A percentile compares a stretch with the other conserved stretches of the same genome.
Conservation (phyloP, 2,113 vertebrate species). For the Microtus montanus region DNA sequence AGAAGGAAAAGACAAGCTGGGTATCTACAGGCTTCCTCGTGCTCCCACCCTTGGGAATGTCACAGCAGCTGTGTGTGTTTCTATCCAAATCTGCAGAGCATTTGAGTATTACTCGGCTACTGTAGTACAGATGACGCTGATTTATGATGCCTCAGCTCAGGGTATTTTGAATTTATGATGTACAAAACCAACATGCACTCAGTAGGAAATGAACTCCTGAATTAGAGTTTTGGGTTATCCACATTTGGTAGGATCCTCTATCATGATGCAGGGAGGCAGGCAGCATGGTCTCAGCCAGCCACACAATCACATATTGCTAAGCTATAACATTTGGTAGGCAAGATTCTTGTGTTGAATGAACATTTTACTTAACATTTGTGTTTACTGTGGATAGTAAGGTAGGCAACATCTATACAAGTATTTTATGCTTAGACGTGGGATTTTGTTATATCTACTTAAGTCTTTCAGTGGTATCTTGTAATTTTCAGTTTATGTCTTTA, state of each 20-base stretch:
- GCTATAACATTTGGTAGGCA: background rate
- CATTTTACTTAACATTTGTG: background rate
- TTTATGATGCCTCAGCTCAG: background rate
- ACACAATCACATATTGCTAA: background rate
- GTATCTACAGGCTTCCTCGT: background rate
- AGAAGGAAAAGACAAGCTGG: background rate
- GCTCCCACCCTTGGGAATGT: background rate
- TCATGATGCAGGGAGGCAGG: background rate
- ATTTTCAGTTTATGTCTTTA: background rate
- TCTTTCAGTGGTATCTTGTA: background rate
- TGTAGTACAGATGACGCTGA: background rate
- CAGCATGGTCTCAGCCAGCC: background rate
- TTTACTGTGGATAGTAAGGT: background rate
- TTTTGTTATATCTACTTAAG: constrained; percentile 10
- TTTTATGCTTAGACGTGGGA: background rate
- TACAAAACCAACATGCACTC: background rate
- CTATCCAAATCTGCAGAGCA: background rate
- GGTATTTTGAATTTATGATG: background rate
- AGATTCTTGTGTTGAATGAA: background rate
- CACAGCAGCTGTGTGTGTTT: background rate
- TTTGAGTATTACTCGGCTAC: background rate
- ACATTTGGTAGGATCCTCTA: background rate
- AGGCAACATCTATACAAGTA: background rate
- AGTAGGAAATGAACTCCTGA: background rate
- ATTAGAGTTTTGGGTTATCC: background rate